Evolutionary conservation across 1,140 invertebrate species (phyloP), one percentile per base, ranked within the genome.

Genomic region (Drosophila guanche): DNA sequence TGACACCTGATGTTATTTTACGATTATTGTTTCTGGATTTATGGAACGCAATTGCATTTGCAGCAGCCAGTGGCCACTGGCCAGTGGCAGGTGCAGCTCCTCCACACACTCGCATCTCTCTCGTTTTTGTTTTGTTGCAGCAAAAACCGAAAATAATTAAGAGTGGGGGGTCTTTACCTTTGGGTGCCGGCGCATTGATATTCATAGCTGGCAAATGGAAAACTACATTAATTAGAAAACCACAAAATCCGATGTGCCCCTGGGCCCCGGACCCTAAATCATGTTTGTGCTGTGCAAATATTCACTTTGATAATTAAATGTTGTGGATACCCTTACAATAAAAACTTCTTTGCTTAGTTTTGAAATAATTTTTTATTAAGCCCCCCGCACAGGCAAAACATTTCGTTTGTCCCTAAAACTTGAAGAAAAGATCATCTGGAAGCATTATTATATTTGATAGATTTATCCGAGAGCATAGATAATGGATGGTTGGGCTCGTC

Each of bases 1-100:
- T 88, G 83, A 86, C 81, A 86, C 81, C 74, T 88, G 81, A 86
- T 88, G 81, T 86, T 86, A 88, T 86, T 86, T 88, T 88, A 86
- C 65, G 81, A 85, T 85, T 85, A 85, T 85, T 85, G 81, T 86
- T 81, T 85, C 85, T 81, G 77, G 81, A 85, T 88, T 85, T 85
- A 88, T 86, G 83, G 76, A 88, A 81, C 62, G 78, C 79, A 81
- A 77, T 85, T 85, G 83, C 81, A 85, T 70, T 77, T 74, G 81
- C 72, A 73, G 76, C 50, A 62, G 60, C 42, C 14, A n/a, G 25
- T 14, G 45, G 45, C 29, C 40, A 14, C 42, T 27, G 8, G 29
- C 8, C 33, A 12, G 33, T 37, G 33, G 48, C 79, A 83, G 79
- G 69, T 84, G 53, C 22, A 47, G 54, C 66, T 55, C 20, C 54